Base-by-base conservation (phyloP, 1,140 invertebrate genomes). In the Reticulitermes speratus region DNA sequence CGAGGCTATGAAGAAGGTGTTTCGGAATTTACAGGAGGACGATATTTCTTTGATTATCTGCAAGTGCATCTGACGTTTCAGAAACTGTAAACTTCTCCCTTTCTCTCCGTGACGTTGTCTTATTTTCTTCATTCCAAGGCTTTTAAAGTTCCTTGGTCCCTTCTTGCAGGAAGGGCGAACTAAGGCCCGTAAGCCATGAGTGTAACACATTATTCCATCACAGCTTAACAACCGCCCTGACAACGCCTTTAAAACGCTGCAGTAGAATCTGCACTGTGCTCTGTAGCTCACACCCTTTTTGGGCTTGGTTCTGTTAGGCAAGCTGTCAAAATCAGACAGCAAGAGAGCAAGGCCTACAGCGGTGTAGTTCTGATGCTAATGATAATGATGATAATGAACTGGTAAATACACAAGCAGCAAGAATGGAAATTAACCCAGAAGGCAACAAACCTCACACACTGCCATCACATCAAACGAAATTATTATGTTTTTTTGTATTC, bases 211-310 rank as follows among this genome's bases (percentile, higher is more conserved):
- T 59, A 23, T 65, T 65, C 25, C 59, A 75, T 75, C 65, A 75
- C 25, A 30, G 65, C 25, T 75, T 75, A 30, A 75, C 65, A 75
- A 30, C 65, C 65, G 25, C 25, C 65, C n/a, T 75, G 65, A 75
- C 65, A 75, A 75, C 65, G 65, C 65, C 65, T 75, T 75, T 75
- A 75, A 75, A 75, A 75, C 65, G 30, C n/a, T 75, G 65, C 65
- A 14, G 38, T 38, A 38, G 38, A 5, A 38, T 38, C 38, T 38
- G 38, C 38, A 38, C 25, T 30, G 25, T 11, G 7, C 65, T 75
- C 25, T 75, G 65, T 12, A 11, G 8, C 65, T 75, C 65, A 75
- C 65, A 30, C 65, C n/a, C 65, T 30, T 75, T 30, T 75, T 30
- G 65, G 65, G n/a, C 65, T 75, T 55, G 19, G 14, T 55, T 55